Evolutionary conservation across 2,113 vertebrate genomes (phyloP).

Genomic region (Rostratula benghalensis): DNA sequence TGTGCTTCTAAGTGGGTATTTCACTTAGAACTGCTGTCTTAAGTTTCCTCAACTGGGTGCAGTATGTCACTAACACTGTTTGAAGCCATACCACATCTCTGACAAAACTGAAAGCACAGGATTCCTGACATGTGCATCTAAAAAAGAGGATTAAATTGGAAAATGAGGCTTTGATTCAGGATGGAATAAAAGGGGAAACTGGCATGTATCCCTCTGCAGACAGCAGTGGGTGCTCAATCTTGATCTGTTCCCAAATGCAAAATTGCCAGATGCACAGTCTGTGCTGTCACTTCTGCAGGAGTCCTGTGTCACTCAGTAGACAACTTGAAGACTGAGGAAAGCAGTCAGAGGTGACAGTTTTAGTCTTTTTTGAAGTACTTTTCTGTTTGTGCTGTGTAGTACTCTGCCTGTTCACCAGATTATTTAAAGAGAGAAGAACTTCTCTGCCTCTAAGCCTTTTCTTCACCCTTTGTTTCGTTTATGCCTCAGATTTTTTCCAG

Average conservation of each 20-base stretch:
- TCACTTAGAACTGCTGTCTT: background rate
- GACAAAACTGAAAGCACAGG: background rate
- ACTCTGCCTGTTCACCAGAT: background rate
- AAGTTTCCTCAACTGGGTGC: background rate
- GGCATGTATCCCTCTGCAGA: background rate
- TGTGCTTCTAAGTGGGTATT: background rate
- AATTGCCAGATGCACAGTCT: background rate
- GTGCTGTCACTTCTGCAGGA: background rate
- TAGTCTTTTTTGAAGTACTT: background rate
- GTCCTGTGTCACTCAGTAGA: background rate
- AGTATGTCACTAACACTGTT: background rate
- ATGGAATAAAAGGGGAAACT: background rate
- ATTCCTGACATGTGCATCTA: background rate
- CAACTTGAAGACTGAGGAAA: background rate
- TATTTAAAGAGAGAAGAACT: background rate
- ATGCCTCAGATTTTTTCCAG: background rate
- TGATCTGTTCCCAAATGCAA: background rate
- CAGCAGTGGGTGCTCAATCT: background rate
- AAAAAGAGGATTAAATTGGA: background rate
- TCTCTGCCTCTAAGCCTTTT: background rate
- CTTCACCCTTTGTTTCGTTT: background rate
- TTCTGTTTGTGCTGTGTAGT: background rate
- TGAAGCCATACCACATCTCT: background rate
- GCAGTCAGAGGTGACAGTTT: background rate
- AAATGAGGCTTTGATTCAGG: background rate